A percentile compares a stretch with the other conserved stretches of the same genome.
phyloP scores from a whole-genome alignment of 2,888 invertebrate species.

The Clepsis dumicolana region DNA sequence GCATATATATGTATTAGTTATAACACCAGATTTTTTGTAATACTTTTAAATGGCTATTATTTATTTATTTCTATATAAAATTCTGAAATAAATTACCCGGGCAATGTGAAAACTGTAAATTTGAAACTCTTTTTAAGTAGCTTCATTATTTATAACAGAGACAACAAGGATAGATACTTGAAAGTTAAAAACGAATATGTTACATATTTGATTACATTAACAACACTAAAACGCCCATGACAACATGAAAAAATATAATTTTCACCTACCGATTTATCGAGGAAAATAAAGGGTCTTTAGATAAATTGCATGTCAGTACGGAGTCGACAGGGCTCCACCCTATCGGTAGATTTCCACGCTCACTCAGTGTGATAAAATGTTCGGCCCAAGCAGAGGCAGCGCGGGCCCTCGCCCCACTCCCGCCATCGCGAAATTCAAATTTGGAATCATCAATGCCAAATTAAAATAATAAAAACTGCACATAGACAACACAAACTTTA shows the following conservation, averaged over 20 bases:
- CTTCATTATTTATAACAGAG: no score
- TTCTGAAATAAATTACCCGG: no score
- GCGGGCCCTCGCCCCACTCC: conserved; percentile 64
- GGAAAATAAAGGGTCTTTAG: background rate
- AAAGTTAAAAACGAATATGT: no score
- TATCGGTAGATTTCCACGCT: conserved; percentile 71
- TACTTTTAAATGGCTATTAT: no score
- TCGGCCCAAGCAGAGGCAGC: conserved; percentile 68
- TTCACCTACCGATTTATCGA: background rate
- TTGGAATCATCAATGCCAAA: conserved; percentile 54
- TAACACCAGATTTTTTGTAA: no score
- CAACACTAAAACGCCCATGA: background rate
- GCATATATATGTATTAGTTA: no score
- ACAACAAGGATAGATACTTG: no score
- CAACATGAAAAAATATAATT: background rate
- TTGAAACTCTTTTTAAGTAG: no score
- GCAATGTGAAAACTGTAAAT: no score
- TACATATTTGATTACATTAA: no score
- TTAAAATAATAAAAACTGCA: conserved; percentile 50
- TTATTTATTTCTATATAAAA: no score
- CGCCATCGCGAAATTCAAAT: conserved; percentile 77
- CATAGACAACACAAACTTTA: conserved; percentile 22
- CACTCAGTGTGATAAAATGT: conserved; percentile 81
- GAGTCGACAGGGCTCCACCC: conserved; percentile 66
- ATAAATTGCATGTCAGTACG: conserved; percentile 51